Conservation (phyloP, 2,888 invertebrate species). For the Cryptophagus acutangulus region DNA sequence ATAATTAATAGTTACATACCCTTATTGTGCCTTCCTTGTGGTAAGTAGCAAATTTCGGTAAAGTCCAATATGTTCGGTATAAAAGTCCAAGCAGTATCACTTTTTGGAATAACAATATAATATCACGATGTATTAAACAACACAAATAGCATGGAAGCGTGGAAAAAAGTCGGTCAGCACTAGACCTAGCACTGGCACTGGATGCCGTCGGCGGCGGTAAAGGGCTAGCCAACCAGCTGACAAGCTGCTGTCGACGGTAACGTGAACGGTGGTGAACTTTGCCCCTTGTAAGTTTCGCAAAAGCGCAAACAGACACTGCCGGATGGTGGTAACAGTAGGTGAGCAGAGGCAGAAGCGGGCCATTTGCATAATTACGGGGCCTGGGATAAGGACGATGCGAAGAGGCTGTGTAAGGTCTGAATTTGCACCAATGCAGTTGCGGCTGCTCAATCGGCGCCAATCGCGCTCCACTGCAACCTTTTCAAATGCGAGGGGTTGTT, state of each 20-base stretch:
- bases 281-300: slow-evolving; percentile 41
- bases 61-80: too few species aligned
- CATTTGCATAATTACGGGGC: slow-evolving; percentile 44
- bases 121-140: too few species aligned
- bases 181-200: too few species aligned
- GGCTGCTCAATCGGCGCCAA: slow-evolving; percentile 18
- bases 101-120: too few species aligned
- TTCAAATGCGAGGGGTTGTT: slow-evolving; percentile 17
- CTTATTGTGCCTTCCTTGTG: too few species aligned
- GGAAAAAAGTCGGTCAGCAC: too few species aligned
- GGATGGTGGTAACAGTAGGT: slow-evolving; percentile 40
- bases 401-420: slow-evolving; percentile 19
- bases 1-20: too few species aligned
- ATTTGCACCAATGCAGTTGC: slow-evolving; percentile 20
- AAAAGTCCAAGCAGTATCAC: too few species aligned
- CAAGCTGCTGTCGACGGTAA: slow-evolving; percentile 21
- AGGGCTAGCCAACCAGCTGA: slow-evolving; percentile 28
- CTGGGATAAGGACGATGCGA: slow-evolving; percentile 26
- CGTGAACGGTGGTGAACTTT: slow-evolving; percentile 33
- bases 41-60: too few species aligned
- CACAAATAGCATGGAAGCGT: too few species aligned
- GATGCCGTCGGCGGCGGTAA: slow-evolving; percentile 23
- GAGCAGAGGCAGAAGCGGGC: slow-evolving; percentile 29
- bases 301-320: slow-evolving; percentile 40
- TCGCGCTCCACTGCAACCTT: slow-evolving; percentile 17